phyloP scores from a whole-genome alignment of 23 tunicate species.

The Oikopleura albicans region DNA sequence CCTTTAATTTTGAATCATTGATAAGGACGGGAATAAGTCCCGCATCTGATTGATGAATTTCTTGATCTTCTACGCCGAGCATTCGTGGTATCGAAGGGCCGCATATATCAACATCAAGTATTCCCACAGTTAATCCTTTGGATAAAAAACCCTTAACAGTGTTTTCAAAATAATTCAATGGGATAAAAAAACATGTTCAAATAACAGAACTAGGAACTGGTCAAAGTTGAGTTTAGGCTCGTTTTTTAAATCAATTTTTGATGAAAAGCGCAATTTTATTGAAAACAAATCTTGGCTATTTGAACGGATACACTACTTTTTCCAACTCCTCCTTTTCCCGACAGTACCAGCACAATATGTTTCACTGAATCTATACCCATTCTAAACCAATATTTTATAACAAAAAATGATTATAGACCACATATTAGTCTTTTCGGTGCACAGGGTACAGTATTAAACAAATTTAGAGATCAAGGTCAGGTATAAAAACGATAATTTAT shows the following conservation, averaged over 20 bases:
- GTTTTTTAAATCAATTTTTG: no score
- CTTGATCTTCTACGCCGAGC: slow-evolving; percentile 43
- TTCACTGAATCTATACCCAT: slow-evolving; percentile 21
- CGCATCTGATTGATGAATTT: slow-evolving; percentile 44
- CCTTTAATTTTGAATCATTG: neutral
- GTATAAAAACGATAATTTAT: no score
- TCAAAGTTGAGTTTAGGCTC: no score
- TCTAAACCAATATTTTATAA: neutral
- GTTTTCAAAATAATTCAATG: no score
- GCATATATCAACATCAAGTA: slow-evolving; percentile 73
- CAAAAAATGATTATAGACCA: neutral
- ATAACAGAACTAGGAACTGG: no score
- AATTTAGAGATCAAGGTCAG: no score
- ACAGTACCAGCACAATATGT: slow-evolving; percentile 48
- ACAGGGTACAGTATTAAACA: no score
- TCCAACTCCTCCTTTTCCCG: slow-evolving; percentile 94
- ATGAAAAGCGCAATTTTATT: no score
- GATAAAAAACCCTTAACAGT: slow-evolving; percentile 29
- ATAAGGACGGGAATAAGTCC: slow-evolving; percentile 64
- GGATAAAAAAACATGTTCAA: no score
- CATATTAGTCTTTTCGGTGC: no score
- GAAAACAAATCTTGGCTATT: no score
- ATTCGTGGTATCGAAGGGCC: slow-evolving; percentile 77
- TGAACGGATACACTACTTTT: slow-evolving; percentile 66
- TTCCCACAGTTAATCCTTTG: slow-evolving; percentile 52